Percentiles rank a stretch among this genome's conserved stretches.
phyloP scores from a whole-genome alignment of 1,140 invertebrate species.

The Meteorus sp. region DNA sequence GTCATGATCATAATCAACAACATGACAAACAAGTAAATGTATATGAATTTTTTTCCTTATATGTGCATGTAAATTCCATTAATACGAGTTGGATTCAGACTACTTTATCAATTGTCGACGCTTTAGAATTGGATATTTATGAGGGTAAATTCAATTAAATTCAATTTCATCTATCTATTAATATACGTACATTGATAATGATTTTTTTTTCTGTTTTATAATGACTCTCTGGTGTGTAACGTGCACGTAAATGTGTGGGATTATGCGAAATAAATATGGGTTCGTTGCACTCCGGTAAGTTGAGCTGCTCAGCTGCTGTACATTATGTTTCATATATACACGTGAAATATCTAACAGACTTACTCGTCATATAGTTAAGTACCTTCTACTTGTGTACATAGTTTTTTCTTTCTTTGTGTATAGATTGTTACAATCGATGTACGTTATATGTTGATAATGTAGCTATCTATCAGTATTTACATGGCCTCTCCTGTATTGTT shows the following conservation, averaged over 20 bases:
- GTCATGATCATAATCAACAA: neutral
- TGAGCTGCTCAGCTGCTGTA: neutral
- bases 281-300: slow-evolving; percentile 4
- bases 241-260: neutral
- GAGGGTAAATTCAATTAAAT: too few species aligned
- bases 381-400: too few species aligned
- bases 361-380: too few species aligned
- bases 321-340: neutral
- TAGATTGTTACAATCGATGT: neutral
- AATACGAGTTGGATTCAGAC: too few species aligned
- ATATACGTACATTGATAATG: too few species aligned
- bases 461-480: neutral
- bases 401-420: neutral
- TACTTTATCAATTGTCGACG: too few species aligned
- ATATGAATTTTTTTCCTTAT: too few species aligned
- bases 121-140: too few species aligned
- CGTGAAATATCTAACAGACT: neutral
- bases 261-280: neutral
- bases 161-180: neutral
- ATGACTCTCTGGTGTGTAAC: neutral
- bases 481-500: neutral
- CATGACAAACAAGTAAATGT: neutral
- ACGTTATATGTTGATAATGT: neutral
- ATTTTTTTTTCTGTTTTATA: too few species aligned
- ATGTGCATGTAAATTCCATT: too few species aligned